These are phyloP conservation scores for Nomada ruficornis DNA, from an alignment of 2,888 invertebrate genomes.

Conservation along the genomic window DNA sequence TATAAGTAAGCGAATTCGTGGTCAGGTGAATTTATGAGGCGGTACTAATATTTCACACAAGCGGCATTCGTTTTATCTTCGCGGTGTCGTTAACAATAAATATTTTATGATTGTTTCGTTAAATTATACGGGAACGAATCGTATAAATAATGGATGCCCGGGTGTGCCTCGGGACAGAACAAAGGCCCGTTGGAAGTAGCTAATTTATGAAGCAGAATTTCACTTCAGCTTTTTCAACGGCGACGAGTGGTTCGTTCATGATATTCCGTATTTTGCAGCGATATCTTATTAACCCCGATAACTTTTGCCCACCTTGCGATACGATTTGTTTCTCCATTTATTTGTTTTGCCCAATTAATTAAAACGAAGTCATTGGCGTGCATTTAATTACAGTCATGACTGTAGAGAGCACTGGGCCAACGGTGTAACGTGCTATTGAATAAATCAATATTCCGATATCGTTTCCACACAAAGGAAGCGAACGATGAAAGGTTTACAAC, in stretches of 20 bases:
- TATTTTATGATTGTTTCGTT: slow-evolving; percentile 51
- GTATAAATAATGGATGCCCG: slow-evolving; percentile 29
- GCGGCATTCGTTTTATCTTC: background rate
- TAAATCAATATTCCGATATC: slow-evolving; percentile 57
- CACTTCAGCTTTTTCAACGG: background rate
- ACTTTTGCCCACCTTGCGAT: background rate
- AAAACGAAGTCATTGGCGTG: slow-evolving; percentile 37
- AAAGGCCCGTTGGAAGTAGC: slow-evolving; percentile 4
- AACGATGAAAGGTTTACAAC: slow-evolving; percentile 50
- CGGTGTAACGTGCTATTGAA: slow-evolving; percentile 35
- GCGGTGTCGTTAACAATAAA: slow-evolving; percentile 43
- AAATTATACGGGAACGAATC: slow-evolving; percentile 31
- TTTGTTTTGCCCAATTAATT: slow-evolving; percentile 43
- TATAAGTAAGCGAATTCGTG: too few relatives aligned
- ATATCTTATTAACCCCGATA: slow-evolving; percentile 27
- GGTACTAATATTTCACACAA: slow-evolving; percentile 41
- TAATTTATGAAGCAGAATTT: slow-evolving; percentile 37
- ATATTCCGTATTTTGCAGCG: background rate
- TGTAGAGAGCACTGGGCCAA: background rate
- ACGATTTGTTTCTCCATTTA: slow-evolving; percentile 39
- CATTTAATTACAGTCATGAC: slow-evolving; percentile 55
- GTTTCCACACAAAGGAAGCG: slow-evolving; percentile 50
- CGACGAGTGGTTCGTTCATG: background rate
- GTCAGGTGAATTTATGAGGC: slow-evolving; percentile 8
- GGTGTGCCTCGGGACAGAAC: background rate